phyloP scores from a whole-genome alignment of 30 jellyfish, hydroid and myxozoan genomes.

The Rhopilema esculentum region DNA sequence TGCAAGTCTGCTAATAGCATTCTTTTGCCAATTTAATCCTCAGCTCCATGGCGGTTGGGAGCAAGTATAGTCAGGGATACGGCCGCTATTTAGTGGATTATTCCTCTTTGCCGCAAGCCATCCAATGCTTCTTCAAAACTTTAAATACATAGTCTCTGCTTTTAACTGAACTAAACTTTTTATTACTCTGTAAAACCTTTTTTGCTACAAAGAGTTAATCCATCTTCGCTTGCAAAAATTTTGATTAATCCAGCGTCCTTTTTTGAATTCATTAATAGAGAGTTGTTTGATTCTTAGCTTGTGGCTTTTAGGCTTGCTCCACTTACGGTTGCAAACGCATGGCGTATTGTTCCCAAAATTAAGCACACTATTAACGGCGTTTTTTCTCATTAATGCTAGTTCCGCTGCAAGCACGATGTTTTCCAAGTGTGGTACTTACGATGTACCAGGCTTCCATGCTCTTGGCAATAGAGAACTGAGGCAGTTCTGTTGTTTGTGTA shows the following conservation, averaged over 20 bases:
- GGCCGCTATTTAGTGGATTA: not conserved
- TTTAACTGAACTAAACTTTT: not conserved
- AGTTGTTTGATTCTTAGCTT: not conserved
- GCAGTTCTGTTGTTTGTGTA: not conserved
- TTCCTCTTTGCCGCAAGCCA: not conserved
- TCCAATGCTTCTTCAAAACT: not conserved
- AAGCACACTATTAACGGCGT: not conserved
- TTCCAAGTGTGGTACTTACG: not conserved
- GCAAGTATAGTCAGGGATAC: not conserved
- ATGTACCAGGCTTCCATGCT: not conserved
- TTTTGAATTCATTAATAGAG: conserved; percentile 7
- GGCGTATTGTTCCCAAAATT: not conserved
- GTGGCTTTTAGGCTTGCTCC: conserved; percentile 1
- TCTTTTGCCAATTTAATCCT: not conserved
- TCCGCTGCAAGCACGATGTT: not conserved
- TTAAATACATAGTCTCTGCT: not conserved
- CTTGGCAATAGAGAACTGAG: not conserved
- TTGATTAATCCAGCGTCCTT: conserved; percentile 24
- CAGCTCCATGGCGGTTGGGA: not conserved
- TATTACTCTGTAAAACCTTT: conserved; percentile 23
- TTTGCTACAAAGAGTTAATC: conserved; percentile 28
- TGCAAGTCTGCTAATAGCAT: too few species aligned
- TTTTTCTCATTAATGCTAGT: not conserved
- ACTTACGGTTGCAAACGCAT: not conserved
- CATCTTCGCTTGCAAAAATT: conserved; percentile 26